Percentiles rank a stretch among this genome's conserved stretches.
Conservation (phyloP, 1,140 invertebrate species). For the Sitobion miscanthi region DNA sequence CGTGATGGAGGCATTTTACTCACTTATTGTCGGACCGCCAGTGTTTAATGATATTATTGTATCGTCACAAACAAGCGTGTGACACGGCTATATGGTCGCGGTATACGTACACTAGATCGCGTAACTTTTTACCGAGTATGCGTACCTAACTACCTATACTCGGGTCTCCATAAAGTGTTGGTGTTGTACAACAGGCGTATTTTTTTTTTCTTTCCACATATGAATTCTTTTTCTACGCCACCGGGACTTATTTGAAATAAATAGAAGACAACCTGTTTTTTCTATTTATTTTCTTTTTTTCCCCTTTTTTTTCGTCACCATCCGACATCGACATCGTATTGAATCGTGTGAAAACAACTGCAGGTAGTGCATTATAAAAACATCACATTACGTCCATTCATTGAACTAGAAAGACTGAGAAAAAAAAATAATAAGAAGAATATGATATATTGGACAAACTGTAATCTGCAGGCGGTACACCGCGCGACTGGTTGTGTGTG, state of each 20-base stretch:
- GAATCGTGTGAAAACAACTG: background rate
- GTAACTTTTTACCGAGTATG: background rate
- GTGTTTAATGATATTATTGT: background rate
- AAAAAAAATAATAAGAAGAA: background rate
- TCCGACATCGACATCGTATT: background rate
- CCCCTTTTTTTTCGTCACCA: background rate
- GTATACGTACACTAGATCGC: background rate
- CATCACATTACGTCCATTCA: background rate
- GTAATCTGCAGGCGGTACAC: background rate
- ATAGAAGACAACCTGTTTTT: constrained; percentile 12
- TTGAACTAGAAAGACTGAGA: constrained; percentile 11
- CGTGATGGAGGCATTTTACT: background rate
- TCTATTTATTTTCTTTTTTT: background rate
- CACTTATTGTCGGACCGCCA: background rate
- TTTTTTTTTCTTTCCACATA: background rate
- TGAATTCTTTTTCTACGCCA: background rate
- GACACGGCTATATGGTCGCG: background rate
- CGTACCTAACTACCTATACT: background rate
- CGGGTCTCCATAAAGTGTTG: background rate
- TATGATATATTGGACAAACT: background rate
- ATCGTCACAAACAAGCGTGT: background rate
- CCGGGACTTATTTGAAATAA: constrained; percentile 11
- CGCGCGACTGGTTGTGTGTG: background rate
- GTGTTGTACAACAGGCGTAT: background rate
- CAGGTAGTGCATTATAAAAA: background rate